A percentile compares a stretch with the other conserved stretches of the same genome.
Evolutionary conservation across 2,797 vertebrate species (phyloP).

Genomic region (Arrhamphus sclerolepis): DNA sequence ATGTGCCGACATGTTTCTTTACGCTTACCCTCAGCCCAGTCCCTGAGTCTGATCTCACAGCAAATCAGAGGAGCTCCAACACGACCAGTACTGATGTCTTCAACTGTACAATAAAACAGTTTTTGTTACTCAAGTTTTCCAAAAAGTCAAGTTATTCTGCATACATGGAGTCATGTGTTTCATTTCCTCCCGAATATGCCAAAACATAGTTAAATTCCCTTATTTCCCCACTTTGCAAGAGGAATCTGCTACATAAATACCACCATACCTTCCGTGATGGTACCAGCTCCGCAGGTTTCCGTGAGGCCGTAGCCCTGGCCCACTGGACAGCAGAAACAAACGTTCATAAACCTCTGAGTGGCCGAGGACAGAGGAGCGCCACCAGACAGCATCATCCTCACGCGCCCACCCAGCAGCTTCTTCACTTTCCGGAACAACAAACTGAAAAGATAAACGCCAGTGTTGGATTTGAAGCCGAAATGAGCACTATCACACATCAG

Average conservation of each 20-base stretch:
- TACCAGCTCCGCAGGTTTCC: constrained; percentile 95
- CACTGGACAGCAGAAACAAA: constrained; percentile 97
- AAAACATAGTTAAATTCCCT: too few relatives aligned
- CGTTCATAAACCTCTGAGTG: constrained; percentile 98
- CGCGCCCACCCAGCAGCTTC: constrained; percentile 89
- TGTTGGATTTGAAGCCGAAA: background rate
- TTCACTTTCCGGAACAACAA: constrained; percentile 93
- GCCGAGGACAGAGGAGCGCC: constrained; percentile 93
- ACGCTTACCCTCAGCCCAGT: constrained; percentile 93
- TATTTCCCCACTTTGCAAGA: too few relatives aligned
- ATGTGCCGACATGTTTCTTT: background rate
- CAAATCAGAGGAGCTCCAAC: constrained; percentile 97
- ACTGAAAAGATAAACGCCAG: constrained; percentile 62
- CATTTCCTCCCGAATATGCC: too few relatives aligned
- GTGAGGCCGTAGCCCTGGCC: constrained; percentile 97
- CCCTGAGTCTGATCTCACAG: constrained; percentile 91
- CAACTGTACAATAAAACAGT: constrained; percentile 59
- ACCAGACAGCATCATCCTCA: constrained; percentile 96
- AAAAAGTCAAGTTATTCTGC: background rate
- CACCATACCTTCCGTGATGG: constrained; percentile 91
- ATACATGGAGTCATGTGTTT: background rate
- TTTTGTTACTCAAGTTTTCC: background rate
- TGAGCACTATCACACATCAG: background rate
- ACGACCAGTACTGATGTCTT: constrained; percentile 92
- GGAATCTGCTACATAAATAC: background rate